A percentile compares a stretch with the other conserved stretches of the same genome.
phyloP scores from a whole-genome alignment of 1,140 invertebrate genomes.

The Tetramorium simillimum region DNA sequence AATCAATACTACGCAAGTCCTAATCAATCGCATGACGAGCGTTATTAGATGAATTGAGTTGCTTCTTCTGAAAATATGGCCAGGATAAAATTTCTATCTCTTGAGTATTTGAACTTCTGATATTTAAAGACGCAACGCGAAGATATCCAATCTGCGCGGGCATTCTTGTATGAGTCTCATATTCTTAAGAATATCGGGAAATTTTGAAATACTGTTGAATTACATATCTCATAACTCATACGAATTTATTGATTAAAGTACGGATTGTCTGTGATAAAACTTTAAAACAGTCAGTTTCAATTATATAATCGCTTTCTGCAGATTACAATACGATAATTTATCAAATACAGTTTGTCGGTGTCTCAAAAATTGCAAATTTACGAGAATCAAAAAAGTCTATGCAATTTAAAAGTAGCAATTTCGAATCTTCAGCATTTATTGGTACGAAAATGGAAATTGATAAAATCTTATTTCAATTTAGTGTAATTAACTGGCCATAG shows the following conservation, averaged over 20 bases:
- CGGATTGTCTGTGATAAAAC: no score
- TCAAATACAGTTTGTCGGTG: background rate
- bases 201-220: background rate
- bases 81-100: background rate
- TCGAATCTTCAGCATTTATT: background rate
- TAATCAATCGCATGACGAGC: background rate
- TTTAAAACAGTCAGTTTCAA: no score
- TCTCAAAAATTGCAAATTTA: background rate
- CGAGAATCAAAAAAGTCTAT: background rate
- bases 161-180: background rate
- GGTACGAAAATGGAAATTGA: background rate
- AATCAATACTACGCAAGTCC: background rate
- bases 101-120: background rate
- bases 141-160: background rate
- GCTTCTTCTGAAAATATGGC: background rate
- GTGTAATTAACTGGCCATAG: no score
- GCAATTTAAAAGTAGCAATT: background rate
- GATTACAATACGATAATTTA: background rate
- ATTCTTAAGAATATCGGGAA: background rate
- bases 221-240: background rate
- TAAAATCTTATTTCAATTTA: no score
- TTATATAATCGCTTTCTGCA: background rate
- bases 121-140: background rate
- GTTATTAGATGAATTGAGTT: background rate
- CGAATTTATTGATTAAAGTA: background rate